Percentiles rank a stretch among this genome's conserved stretches.
Evolutionary conservation across 2,888 invertebrate species (phyloP).

Genomic region (Zhuqinia jingwanae): DNA sequence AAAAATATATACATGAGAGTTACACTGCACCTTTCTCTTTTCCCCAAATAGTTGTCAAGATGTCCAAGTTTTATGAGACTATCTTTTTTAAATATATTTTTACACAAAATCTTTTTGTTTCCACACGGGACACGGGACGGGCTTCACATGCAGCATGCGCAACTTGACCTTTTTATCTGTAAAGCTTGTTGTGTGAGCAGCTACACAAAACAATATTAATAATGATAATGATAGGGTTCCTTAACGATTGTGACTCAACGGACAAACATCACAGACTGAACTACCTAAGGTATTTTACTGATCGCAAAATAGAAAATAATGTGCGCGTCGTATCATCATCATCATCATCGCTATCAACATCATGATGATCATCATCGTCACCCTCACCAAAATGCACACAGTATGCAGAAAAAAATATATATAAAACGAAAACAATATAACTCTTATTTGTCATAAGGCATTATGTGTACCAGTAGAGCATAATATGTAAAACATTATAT

Average conservation of each 20-base stretch:
- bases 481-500: slow-evolving; percentile 71
- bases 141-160: too few species aligned
- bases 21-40: background rate
- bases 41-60: background rate
- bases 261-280: slow-evolving; percentile 65
- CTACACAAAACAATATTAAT: background rate
- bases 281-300: slow-evolving; percentile 62
- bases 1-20: background rate
- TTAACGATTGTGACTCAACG: slow-evolving; percentile 54
- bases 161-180: background rate
- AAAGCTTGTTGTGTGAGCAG: background rate
- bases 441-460: slow-evolving; percentile 58
- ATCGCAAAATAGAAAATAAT: slow-evolving; percentile 64
- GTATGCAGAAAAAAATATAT: background rate
- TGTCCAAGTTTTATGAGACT: background rate
- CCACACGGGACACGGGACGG: too few species aligned
- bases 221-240: background rate
- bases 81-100: too few species aligned
- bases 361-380: slow-evolving; percentile 20
- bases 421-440: slow-evolving; percentile 41
- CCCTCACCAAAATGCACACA: slow-evolving; percentile 34
- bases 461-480: slow-evolving; percentile 11
- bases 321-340: slow-evolving; percentile 34
- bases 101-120: too few species aligned
- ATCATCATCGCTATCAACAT: background rate